These are phyloP conservation scores for Centroberyx gerrardi DNA, from an alignment of 2,797 vertebrate genomes.

Conservation along the genomic window DNA sequence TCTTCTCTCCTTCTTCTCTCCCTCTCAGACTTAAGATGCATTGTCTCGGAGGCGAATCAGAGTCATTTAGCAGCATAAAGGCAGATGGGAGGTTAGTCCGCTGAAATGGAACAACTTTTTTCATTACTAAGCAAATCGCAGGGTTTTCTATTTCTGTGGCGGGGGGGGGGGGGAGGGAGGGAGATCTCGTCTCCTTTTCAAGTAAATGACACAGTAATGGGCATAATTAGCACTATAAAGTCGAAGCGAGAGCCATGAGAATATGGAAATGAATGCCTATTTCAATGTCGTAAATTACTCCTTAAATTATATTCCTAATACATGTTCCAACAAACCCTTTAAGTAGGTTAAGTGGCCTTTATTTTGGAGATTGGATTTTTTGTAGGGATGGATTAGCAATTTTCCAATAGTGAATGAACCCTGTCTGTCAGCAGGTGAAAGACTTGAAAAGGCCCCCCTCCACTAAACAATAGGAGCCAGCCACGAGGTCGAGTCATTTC, in stretches of 20 bases:
- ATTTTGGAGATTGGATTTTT: constrained; percentile 64
- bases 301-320: constrained; percentile 81
- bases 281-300: constrained; percentile 83
- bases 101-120: constrained; percentile 86
- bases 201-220: constrained; percentile 88
- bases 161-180: constrained; percentile 48
- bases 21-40: constrained; percentile 67
- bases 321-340: constrained; percentile 81
- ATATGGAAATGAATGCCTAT: constrained; percentile 82
- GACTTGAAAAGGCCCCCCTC: constrained; percentile 23
- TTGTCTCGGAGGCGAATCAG: constrained; percentile 87
- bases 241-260: constrained; percentile 81
- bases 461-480: constrained; percentile 16
- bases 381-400: constrained; percentile 56
- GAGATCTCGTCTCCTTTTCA: constrained; percentile 76
- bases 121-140: constrained; percentile 82
- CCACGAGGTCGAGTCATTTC: constrained; percentile 25
- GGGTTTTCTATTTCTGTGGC: constrained; percentile 51
- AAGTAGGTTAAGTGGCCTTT: constrained; percentile 82
- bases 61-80: constrained; percentile 78
- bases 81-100: constrained; percentile 68
- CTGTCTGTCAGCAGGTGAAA: constrained; percentile 41
- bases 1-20: constrained; percentile 38
- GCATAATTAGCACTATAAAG: constrained; percentile 90
- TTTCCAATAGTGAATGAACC: constrained; percentile 57